Conservation (phyloP, 2,797 vertebrate genomes). For the Acridotheres tristis region DNA sequence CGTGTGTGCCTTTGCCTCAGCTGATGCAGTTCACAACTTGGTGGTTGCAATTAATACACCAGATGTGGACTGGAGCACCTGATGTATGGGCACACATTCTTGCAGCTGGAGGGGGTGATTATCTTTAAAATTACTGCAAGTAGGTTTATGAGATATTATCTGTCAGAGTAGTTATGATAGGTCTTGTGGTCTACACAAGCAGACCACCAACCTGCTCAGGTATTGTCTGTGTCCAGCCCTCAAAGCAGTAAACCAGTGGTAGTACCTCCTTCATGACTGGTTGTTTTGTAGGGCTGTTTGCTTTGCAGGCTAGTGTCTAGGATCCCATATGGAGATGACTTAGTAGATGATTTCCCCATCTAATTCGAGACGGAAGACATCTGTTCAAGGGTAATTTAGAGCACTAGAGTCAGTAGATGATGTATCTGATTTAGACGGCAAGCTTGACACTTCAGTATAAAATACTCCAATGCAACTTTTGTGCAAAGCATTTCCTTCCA, state of each 20-base stretch:
- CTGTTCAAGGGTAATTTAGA: constrained; percentile 10
- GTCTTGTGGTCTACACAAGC: not conserved
- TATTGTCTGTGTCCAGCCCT: not conserved
- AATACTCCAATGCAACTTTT: not conserved
- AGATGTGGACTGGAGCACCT: not conserved
- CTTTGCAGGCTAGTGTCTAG: not conserved
- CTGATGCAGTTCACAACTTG: not conserved
- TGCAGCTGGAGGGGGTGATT: not conserved
- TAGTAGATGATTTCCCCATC: not conserved
- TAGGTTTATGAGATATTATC: constrained; percentile 3
- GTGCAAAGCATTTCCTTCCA: not conserved
- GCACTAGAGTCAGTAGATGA: not conserved
- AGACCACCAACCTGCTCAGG: not conserved
- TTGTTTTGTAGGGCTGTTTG: not conserved
- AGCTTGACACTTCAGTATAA: not conserved
- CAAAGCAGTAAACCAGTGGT: not conserved
- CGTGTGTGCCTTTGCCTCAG: accelerated
- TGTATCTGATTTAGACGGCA: not conserved
- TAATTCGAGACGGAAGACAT: not conserved
- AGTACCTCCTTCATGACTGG: not conserved
- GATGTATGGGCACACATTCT: not conserved
- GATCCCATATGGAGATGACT: not conserved
- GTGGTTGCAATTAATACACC: not conserved
- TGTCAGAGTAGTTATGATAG: not conserved
- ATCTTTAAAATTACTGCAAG: not conserved